Base-by-base conservation (phyloP, 2,797 vertebrate species). In the Lindbergichthys nudifrons region DNA sequence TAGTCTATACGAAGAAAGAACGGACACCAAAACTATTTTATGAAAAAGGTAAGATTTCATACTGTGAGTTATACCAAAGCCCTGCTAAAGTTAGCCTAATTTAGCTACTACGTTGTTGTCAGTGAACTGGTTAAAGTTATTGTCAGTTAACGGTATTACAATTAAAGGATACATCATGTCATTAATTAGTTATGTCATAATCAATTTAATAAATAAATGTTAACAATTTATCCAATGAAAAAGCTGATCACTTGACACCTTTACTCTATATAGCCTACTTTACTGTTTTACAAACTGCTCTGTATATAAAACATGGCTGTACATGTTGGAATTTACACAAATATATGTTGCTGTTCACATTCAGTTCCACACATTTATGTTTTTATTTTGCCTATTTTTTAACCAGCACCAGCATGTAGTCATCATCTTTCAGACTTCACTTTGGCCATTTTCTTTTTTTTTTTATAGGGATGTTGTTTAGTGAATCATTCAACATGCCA, bases 41-140 rank as follows among this genome's bases (percentile, higher is more conserved):
- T 83, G 79, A 81, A 15, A 83, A 77, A 89, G 83, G 88, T 89
- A 79, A 84, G 74, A 56, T 39, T 58, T 30, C 0, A 56, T 70
- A 2, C 19, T 6, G 1, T 10, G 10, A 47, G 18, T 18, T 26
- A 36, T 59, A 61, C 19, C 36, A 14, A 16, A 19, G 41, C 54
- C 70, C 30, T 30, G 81, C 85, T 79, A 84, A 75, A 46, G 30
- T 77, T 86, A 84, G 77, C 81, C 5, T 13, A 2, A 6, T 30
- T 18, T 43, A 65, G 78, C 81, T 52, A 46, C 23, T 13, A 4
- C 3, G 26, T 15, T 62, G 14, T 43, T 12, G 32, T 57, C 30
- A 53, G 12, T 47, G 12, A 61, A 4, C 32, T 52, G 7, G 30
- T 18, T 13, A 6, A 13, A 3, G 4, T 14, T 45, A 4, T 19